phyloP scores from a whole-genome alignment of 2,113 vertebrate species.

The Sciurus niger region DNA sequence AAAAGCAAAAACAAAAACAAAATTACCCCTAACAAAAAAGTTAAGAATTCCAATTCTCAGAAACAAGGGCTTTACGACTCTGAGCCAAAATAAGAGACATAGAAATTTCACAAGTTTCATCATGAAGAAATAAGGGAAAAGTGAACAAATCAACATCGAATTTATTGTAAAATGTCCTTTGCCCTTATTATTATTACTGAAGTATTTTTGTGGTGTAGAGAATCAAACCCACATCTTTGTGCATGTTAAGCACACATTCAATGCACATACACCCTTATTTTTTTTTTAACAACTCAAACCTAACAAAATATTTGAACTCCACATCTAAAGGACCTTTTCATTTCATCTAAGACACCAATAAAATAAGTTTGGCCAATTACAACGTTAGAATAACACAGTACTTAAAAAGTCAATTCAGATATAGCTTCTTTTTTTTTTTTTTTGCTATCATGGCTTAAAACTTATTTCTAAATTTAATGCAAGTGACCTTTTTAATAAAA shows the following conservation, averaged over 20 bases:
- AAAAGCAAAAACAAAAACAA: background rate
- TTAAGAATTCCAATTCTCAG: slow-evolving; percentile 6
- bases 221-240: background rate
- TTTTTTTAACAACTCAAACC: background rate
- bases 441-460: background rate
- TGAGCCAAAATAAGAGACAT: background rate
- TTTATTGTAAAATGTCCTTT: background rate
- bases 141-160: background rate
- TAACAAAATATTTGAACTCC: background rate
- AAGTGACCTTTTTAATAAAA: background rate
- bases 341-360: background rate
- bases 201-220: background rate
- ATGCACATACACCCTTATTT: background rate
- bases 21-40: background rate
- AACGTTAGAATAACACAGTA: background rate
- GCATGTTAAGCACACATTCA: background rate
- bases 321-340: background rate
- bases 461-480: background rate
- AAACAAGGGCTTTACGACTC: background rate
- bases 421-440: background rate
- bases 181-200: no score
- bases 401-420: background rate
- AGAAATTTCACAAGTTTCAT: slow-evolving; percentile 10
- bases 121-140: slow-evolving; percentile 31
- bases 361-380: background rate